Evolutionary conservation across 2,113 vertebrate species (phyloP), one percentile per base, ranked within the genome.

Genomic region (Australoheros scitulus): DNA sequence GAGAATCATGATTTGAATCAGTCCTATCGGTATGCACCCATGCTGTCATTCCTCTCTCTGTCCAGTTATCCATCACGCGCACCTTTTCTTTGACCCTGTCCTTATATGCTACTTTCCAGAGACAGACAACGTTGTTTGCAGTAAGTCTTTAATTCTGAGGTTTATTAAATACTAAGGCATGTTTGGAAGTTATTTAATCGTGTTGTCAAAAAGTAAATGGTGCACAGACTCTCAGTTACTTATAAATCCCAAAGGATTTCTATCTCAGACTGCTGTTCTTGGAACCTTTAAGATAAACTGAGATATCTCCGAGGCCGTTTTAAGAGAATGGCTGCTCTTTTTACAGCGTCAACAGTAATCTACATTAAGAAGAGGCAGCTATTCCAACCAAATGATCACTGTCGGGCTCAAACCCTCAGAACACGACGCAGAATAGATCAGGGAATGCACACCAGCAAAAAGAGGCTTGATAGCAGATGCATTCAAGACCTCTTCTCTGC

Each of bases 1-100:
- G 90, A 83, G 80, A 90, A 91, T 38, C 50, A 29, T 79, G 82
- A 85, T 77, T 83, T 85, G 88, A 91, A 83, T 91, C 87, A 89
- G 84, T 34, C 63, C 41, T 7, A 3, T 60, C 17, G 78, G 55
- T 86, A 76, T 80, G 79, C 60, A 81, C 80, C 36, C 58, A 78
- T 82, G 70, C 24, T 89, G 83, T 84, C 87, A 87, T 81, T 76
- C 47, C 34, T 83, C 17, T 68, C 29, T 59, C 61, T 58, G 20
- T 76, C 43, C 50, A 60, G 13, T 81, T 65, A 87, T 32, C 58
- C 24, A 5, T 60, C 68, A 59, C 22, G 58, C 32, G 84, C 15
- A 22, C 57, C 76, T 61, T 38, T 58, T 68, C 10, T 38, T 29
- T 24, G 11, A 52, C n/a, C 10, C 7, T 68, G 36, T 80, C 22